Conservation (phyloP, 2,113 vertebrate genomes). For the Pheucticus melanocephalus region DNA sequence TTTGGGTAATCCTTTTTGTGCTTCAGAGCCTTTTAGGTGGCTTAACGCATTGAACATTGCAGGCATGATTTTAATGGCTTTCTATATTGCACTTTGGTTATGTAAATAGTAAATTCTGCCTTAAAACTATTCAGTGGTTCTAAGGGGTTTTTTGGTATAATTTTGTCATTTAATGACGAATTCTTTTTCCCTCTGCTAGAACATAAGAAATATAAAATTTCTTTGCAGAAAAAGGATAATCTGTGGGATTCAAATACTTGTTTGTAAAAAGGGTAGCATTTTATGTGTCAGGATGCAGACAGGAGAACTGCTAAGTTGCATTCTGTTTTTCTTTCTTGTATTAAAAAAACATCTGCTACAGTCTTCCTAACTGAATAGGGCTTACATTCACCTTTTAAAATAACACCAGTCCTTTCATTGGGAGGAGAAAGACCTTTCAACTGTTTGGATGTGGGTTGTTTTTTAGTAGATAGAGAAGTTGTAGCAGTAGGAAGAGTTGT, state of each 20-base stretch:
- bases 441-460: background rate
- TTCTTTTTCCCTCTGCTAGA: background rate
- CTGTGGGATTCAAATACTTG: background rate
- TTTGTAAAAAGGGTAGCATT: background rate
- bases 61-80: conserved; percentile 10
- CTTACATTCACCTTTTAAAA: background rate
- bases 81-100: background rate
- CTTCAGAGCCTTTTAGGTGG: background rate
- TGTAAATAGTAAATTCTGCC: background rate
- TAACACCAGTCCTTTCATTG: background rate
- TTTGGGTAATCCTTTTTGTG: conserved; percentile 3
- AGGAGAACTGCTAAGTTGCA: background rate
- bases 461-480: background rate
- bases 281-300: background rate
- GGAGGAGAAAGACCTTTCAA: background rate
- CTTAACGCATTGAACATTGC: background rate
- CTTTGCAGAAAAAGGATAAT: background rate
- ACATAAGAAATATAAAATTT: background rate
- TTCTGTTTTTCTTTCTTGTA: background rate
- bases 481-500: background rate
- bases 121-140: conserved; percentile 7
- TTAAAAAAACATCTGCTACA: background rate
- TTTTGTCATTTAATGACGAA: background rate
- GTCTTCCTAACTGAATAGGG: background rate
- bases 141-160: background rate